Evolutionary conservation across 2,113 vertebrate species (phyloP), one percentile per base, ranked within the genome.

Genomic region (Artemisiospiza belli): DNA sequence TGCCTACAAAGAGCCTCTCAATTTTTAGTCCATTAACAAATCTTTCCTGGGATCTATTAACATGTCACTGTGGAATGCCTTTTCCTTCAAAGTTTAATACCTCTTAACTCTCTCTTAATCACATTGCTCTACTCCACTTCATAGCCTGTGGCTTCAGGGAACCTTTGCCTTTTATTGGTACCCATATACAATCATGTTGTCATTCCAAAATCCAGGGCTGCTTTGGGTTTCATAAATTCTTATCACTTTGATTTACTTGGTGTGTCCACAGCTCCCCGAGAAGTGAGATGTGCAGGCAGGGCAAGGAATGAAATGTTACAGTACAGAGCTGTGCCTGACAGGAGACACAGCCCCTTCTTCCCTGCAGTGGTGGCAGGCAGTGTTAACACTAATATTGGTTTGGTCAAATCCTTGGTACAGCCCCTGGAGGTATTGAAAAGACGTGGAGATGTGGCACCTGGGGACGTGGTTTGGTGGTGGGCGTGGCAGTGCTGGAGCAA

Each of bases 91-190:
- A 94, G 92, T 96, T 89, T 89, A 91, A 95, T 92, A 89, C 5
- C 7, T 89, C 78, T 95, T 95, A 95, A 96, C 90, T 95, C 93
- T 67, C 58, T 79, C 91, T 95, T 95, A 96, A 96, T 95, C 94
- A 94, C 91, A 79, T 78, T 79, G 64, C 91, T 83, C 27, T 89
- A 93, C 92, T 93, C 85, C 86, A 76, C 57, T 94, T 92, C 83
- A 85, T 80, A 93, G 94, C 92, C 91, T 78, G 83, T 19, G 11
- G 94, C 96, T 96, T 93, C 80, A 54, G 91, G 83, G 95, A 95
- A 90, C 94, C 86, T 96, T 96, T 94, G 74, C 88, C 82, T 97
- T 97, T 97, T 97, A 96, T 95, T 95, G 83, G 83, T 75, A 44
- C 75, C 80, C 92, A 94, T 95, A 95, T 95, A 94, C 95, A 91